A percentile compares a stretch with the other conserved stretches of the same genome.
Conservation (phyloP, 1,140 invertebrate species). For the Ceratosolen solmsi region DNA sequence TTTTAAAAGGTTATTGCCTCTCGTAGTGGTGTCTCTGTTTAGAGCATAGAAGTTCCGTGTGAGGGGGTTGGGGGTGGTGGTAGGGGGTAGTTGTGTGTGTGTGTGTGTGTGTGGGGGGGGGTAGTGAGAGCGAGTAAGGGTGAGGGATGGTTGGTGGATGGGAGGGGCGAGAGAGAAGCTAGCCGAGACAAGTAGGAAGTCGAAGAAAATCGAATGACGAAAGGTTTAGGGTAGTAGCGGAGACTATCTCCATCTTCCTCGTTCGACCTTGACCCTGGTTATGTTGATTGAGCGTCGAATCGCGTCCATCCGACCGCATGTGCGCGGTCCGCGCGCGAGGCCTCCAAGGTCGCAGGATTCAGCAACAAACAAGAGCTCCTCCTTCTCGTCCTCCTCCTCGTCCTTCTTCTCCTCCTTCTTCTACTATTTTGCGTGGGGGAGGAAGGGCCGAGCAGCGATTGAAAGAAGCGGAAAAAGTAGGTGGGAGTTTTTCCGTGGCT, state of each 20-base stretch:
- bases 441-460: neutral
- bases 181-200: neutral
- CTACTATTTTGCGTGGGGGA: neutral
- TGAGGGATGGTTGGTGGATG: too few relatives aligned
- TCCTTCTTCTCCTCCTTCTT: neutral
- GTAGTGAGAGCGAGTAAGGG: too few relatives aligned
- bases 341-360: conserved; percentile 29
- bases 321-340: neutral
- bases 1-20: too few relatives aligned
- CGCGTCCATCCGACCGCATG: neutral
- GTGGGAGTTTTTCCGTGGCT: neutral
- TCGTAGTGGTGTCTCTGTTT: too few relatives aligned
- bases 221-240: neutral
- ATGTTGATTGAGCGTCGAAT: conserved; percentile 39
- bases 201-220: conserved; percentile 13
- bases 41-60: neutral
- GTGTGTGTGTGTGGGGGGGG: neutral
- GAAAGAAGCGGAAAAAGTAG: neutral
- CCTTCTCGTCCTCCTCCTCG: neutral
- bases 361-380: conserved; percentile 32
- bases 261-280: conserved; percentile 45
- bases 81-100: neutral
- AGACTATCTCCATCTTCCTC: conserved; percentile 3
- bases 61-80: neutral
- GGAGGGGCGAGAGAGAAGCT: neutral